Base-by-base conservation (phyloP, 2,113 vertebrate genomes). In the Albula glossodonta region DNA sequence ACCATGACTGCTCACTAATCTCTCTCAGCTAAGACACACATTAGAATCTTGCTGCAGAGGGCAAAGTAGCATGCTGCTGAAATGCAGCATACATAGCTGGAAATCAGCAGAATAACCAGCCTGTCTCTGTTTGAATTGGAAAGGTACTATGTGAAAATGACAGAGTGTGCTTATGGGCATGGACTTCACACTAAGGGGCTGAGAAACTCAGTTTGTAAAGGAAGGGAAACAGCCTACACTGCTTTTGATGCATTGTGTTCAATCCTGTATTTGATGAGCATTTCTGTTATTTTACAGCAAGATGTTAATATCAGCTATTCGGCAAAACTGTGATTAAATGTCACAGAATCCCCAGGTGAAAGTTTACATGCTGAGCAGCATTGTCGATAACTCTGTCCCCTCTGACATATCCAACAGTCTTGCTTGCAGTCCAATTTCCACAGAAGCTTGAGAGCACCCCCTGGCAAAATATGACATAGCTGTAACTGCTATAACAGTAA, bases 281-380 rank as follows among this genome's bases (percentile, higher is more conserved):
- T 90, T 90, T 83, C 81, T 41, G 31, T 87, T 88, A 87, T 91
- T 92, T 89, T 91, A 88, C 87, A 87, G 85, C 83, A 84, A 92
- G 89, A 92, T 92, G 91, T 86, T 90, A 92, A 94, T 93, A 92
- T 90, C 87, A 87, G 87, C 89, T 84, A 87, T 89, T 90, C 77
- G 87, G 88, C 56, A 51, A 86, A 87, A 89, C 88, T 88, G 85
- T 91, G 87, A 91, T 92, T 91, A 93, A 91, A 94, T 90, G 90
- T 92, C 91, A 91, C 51, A 78, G 88, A 79, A 86, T 87, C 88
- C 89, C 86, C 89, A 89, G 52, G 15, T 83, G 84, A 89, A 89
- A 89, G 85, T 85, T 80, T 81, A 87, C 48, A 90, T 90, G 78
- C 78, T 12, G 50, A 22, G 79, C 48, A 6, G 7, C 70, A 83